Evolutionary conservation across 2,888 invertebrate genomes (phyloP).

Genomic region (Ptilodon capucinus): DNA sequence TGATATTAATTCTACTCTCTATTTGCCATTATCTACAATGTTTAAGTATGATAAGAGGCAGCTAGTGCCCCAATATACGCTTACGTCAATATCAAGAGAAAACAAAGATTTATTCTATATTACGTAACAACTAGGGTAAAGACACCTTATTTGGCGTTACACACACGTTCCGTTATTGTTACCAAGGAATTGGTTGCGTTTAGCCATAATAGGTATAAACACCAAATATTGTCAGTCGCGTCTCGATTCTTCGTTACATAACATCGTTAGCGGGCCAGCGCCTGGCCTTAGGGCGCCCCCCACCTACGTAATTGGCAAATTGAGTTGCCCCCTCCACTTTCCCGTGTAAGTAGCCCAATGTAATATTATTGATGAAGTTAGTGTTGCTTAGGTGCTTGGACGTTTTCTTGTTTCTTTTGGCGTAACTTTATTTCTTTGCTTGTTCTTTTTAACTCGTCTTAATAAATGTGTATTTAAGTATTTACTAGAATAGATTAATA

Average conservation of each 20-base stretch:
- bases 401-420: not conserved
- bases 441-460: not conserved
- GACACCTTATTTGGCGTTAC: not conserved
- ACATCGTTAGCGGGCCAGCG: conserved; percentile 47
- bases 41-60: too few relatives aligned
- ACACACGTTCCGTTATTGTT: not conserved
- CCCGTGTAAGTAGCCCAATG: conserved; percentile 52
- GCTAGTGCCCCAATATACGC: too few relatives aligned
- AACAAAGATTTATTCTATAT: not conserved
- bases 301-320: conserved; percentile 64
- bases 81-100: too few relatives aligned
- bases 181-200: not conserved
- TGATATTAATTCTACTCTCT: too few relatives aligned
- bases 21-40: too few relatives aligned
- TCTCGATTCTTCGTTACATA: conserved; percentile 54
- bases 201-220: conserved; percentile 4
- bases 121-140: not conserved
- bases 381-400: conserved; percentile 7
- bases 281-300: conserved; percentile 34
- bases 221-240: conserved; percentile 44
- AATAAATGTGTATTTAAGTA: not conserved
- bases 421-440: not conserved
- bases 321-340: conserved; percentile 53
- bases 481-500: too few relatives aligned
- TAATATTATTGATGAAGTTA: conserved; percentile 63